Conservation (phyloP, 2,888 invertebrate genomes). For the Phorcus lineatus region DNA sequence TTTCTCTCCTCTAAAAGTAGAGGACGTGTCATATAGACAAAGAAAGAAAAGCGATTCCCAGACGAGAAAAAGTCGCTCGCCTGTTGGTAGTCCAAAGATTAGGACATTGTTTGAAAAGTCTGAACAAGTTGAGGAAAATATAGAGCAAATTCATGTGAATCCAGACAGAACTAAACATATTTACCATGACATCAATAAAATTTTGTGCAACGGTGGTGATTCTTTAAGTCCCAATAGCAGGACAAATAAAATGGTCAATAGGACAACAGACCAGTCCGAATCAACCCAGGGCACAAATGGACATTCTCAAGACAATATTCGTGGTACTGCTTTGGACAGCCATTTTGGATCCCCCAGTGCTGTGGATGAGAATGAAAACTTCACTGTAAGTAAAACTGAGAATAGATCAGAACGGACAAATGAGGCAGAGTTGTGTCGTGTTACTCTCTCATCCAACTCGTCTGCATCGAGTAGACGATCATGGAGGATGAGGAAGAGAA, state of each 20-base stretch:
- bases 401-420: not conserved
- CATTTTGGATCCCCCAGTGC: too few relatives aligned
- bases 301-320: too few relatives aligned
- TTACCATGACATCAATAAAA: constrained; percentile 11
- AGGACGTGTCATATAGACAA: not conserved
- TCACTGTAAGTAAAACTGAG: not conserved
- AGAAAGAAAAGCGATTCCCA: too few relatives aligned
- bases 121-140: not conserved
- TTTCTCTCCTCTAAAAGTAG: not conserved
- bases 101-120: not conserved
- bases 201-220: constrained; percentile 7
- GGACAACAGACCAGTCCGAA: too few relatives aligned
- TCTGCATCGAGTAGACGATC: not conserved
- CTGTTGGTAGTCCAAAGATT: too few relatives aligned
- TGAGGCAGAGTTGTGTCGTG: not conserved
- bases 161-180: constrained; percentile 12
- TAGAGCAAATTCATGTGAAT: not conserved
- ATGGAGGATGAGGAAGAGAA: constrained; percentile 1
- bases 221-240: not conserved
- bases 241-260: not conserved
- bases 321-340: too few relatives aligned
- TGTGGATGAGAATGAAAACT: constrained; percentile 4
- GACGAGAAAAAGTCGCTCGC: too few relatives aligned
- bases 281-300: too few relatives aligned
- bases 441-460: not conserved